Evolutionary conservation across 2,113 vertebrate species (phyloP), one percentile per base, ranked within the genome.

Genomic region (Bujurquina vittata): DNA sequence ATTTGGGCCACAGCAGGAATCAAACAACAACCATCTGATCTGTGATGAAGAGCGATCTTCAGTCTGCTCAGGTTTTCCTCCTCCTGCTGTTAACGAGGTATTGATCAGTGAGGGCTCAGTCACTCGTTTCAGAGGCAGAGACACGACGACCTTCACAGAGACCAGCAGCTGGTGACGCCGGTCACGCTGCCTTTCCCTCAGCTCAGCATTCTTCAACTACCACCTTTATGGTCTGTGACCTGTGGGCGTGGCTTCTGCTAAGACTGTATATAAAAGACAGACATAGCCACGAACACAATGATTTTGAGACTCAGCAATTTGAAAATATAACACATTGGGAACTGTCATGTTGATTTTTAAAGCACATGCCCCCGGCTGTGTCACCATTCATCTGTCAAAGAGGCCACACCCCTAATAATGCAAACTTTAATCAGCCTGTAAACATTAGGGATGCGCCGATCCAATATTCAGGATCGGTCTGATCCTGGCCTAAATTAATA

Each of bases 111-210:
- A 56, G 29, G 3, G 23, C 20, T 33, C 54, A 18, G 76, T 80
- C 65, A 20, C 72, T 73, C 6, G 62, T 56, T 73, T 49, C 5
- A 26, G 60, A 15, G 46, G 46, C 63, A 52, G 78, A 60, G 65
- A 54, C 46, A 5, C 29, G 1, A 8, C 40, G 59, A 88, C 82
- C 82, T 88, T 88, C 82, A 81, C 37, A 35, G 10, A 26, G 54
- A 59, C 77, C 56, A 78, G 82, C 75, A 57, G 65, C 17, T 57
- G 33, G 33, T 2, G 72, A 31, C 7, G 58, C 57, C 7, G 49
- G 2, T 52, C 5, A 6, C 49, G 7, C 3, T 2, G 17, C 9
- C 20, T 56, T 55, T 10, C 49, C 17, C 6, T 52, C 49, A 18
- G 17, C 17, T 52, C 10, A 33, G 33, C 33, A 7, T 33, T 33